These are phyloP conservation scores for Neotoxoptera formosana DNA, from an alignment of 1,140 invertebrate species.

Conservation along the genomic window DNA sequence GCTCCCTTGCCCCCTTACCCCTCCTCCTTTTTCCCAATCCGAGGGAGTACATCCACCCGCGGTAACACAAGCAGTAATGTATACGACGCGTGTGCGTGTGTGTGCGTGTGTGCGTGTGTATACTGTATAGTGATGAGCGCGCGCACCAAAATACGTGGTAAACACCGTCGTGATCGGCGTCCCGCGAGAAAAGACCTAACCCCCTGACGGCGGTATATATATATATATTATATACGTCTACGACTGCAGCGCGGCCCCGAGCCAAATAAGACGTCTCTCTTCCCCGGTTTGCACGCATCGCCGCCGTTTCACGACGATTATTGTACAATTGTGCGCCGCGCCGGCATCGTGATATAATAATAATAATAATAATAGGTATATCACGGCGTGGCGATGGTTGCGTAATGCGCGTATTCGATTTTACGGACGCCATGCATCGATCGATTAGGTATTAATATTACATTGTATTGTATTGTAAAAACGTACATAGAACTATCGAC, in stretches of 20 bases:
- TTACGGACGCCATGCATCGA: not conserved
- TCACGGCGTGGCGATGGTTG: not conserved
- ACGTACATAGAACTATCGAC: not conserved
- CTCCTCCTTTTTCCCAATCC: not conserved
- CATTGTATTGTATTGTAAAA: not conserved
- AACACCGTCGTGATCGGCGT: conserved; percentile 53
- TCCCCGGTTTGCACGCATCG: conserved; percentile 27
- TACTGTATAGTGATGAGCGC: conserved; percentile 5
- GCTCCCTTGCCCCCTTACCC: not conserved
- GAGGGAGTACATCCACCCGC: not conserved
- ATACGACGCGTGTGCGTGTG: not conserved
- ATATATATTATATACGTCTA: no score
- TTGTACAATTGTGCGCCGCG: not conserved
- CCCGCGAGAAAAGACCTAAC: conserved; percentile 24
- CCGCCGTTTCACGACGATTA: conserved; percentile 26
- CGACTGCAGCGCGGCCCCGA: not conserved
- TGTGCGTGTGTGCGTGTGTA: not conserved
- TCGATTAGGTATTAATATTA: not conserved
- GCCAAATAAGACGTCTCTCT: not conserved
- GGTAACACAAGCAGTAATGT: not conserved
- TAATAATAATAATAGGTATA: conserved; percentile 2
- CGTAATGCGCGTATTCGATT: conserved; percentile 10
- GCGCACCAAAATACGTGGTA: conserved; percentile 33
- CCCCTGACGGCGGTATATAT: not conserved
- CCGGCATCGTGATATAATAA: conserved; percentile 16